Base-by-base conservation (phyloP, 2,113 vertebrate species). In the Irena cyanogastra region DNA sequence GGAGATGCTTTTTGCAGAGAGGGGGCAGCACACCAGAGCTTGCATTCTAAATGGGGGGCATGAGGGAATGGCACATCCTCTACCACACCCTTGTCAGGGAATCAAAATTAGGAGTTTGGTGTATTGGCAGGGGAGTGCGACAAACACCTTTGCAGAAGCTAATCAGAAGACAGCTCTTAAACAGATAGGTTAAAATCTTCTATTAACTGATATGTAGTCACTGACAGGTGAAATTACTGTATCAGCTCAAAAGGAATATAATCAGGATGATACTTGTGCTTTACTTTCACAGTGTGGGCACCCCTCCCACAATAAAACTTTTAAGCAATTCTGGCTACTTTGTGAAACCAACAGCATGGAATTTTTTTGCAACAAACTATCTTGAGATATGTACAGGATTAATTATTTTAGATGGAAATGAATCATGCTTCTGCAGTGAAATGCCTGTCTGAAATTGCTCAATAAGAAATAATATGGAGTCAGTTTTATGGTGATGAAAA, bases 401-500 rank as follows among this genome's bases (percentile, higher is more conserved):
- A 74, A 94, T 94, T 77, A 86, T 87, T 93, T 78, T 75, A 89
- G 33, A 83, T 79, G 59, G 76, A 87, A 92, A 75, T 92, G 47
- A 87, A 56, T 92, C 60, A 83, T 60, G 6, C 5, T 93, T 7
- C 89, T 83, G 64, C 39, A 78, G 33, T 70, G 76, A 94, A 88
- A 92, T 66, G 50, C 50, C 68, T 63, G n/a, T 59, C 56, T 86
- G 31, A 93, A 90, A 89, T 66, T 86, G 72, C 47, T 81, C 68
- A 75, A 1, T 71, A 75, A 78, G 71, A 93, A 94, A 92, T 90
- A 89, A 63, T n/a, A 77, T 7, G 39, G 27, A 94, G 64, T 90
- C 76, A 64, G 68, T 78, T 96, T 97, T 92, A 93, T 81, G 72
- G 64, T 83, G 91, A 92, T 90, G 85, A 41, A 92, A 96, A 89